Evolutionary conservation across 92 coral and sea anemone genomes (phyloP), one percentile per base, ranked within the genome.

Genomic region (Meandrina meandrites): DNA sequence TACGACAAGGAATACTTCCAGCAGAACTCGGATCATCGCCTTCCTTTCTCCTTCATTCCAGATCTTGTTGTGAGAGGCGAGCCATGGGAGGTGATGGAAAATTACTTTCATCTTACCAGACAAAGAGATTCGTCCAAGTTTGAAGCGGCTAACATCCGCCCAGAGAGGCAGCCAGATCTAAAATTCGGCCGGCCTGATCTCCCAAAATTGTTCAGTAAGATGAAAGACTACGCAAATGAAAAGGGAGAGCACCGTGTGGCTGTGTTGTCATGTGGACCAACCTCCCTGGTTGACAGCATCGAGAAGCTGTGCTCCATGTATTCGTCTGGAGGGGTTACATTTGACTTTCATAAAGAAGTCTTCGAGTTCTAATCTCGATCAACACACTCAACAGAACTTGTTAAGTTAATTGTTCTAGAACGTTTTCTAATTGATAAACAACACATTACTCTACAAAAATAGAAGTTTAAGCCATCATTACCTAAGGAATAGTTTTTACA

Each of bases 341-440:
- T 93, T 91, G 94, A 93, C 85, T 93, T 93, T 71, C 96, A 91
- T 48, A 93, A 93, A 79, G 96, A 93, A 64, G 90, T 93, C 19
- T 93, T 93, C 73, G 96, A 93, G 60, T 93, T 93, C 85, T 93
- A 64, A 90, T 40, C 45, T 40, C 0, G 53, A 45, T 48, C 53
- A 48, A 48, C 53, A 28, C 4, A 54, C 60, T 54, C 60, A 22
- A 15, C 21, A 54, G 60, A 40, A 40, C 45, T 40, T 40, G 45
- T 40, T 40, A 40, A 40, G 45, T 40, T 6, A 40, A 40, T 40
- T 40, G 6, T 40, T 40, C 6, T 40, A 40, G 45, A 40, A 40
- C 45, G 2, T 40, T n/a, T n/a, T n/a, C n/a, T n/a, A n/a, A n/a
- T n/a, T n/a, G n/a, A n/a, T n/a, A n/a, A n/a, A n/a, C n/a, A n/a